Evolutionary conservation across 2,888 invertebrate genomes (phyloP), one percentile per base, ranked within the genome.

Genomic region (Selenia dentaria): DNA sequence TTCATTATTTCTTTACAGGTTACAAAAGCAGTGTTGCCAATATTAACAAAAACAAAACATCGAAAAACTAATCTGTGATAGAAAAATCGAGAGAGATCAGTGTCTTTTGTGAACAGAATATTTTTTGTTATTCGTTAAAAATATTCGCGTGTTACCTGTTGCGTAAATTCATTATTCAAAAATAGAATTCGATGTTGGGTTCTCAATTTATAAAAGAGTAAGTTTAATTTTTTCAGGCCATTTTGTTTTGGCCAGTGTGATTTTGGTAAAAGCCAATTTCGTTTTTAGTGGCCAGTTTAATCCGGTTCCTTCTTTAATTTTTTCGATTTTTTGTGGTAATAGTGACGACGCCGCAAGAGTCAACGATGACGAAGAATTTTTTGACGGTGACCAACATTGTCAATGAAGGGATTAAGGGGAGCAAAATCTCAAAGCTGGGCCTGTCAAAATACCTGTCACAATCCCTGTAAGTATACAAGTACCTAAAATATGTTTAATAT

Each of bases 391-490:
- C 91, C 74, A 93, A 84, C 70, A 88, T 90, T 69, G 94, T 95
- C 90, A 92, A 95, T 78, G 95, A 94, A 75, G 94, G 95, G 56
- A 92, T 95, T 74, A 94, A 94, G 79, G 94, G 94, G 71, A 94
- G 94, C 91, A 94, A 94, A 77, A 94, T 94, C 64, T 93, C 94
- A 62, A 94, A 94, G 84, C 90, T 94, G 74, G 94, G 95, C 52
- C 88, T 95, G 54, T 94, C 95, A 60, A 93, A 94, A 79, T 95
- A 95, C 75, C 92, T 95, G 53, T 95, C 95, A 35, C 95, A 95
- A 77, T 95, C 95, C 83, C 92, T 95, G 95, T 95, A 91, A 95
- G 95, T 94, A 93, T 10, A 3, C 10, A n/a, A n/a, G n/a, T n/a
- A n/a, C n/a, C n/a, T n/a, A n/a, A n/a, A n/a, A n/a, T n/a, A n/a